Percentiles rank a stretch among this genome's conserved stretches.
phyloP scores from a whole-genome alignment of 2,888 invertebrate species.

The Endotricha flammealis region DNA sequence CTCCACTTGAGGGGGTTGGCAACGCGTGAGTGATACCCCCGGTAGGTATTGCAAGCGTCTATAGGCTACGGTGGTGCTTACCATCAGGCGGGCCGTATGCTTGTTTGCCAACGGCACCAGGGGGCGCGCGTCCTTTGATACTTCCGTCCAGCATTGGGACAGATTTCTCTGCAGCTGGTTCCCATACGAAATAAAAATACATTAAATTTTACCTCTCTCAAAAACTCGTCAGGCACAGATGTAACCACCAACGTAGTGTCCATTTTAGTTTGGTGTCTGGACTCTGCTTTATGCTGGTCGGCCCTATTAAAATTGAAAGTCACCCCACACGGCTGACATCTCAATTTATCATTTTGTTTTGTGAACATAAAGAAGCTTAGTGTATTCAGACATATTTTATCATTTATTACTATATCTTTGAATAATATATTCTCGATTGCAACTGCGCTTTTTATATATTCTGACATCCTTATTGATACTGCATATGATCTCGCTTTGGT shows the following conservation, averaged over 20 bases:
- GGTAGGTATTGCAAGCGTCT: too few relatives aligned
- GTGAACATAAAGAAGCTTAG: slow-evolving; percentile 24
- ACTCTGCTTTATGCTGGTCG: slow-evolving; percentile 14
- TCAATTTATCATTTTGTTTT: not conserved
- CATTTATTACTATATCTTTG: slow-evolving; percentile 31
- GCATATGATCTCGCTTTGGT: not conserved
- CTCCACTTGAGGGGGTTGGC: too few relatives aligned
- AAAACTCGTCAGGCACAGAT: slow-evolving; percentile 34
- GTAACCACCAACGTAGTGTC: slow-evolving; percentile 20
- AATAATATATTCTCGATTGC: slow-evolving; percentile 13
- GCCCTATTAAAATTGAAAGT: slow-evolving; percentile 8
- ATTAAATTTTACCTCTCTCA: slow-evolving; percentile 52
- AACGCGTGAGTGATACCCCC: too few relatives aligned
- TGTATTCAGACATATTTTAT: slow-evolving; percentile 26
- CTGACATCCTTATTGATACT: slow-evolving; percentile 1
- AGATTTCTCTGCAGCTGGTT: too few relatives aligned
- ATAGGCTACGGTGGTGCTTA: too few relatives aligned
- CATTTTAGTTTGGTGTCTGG: not conserved
- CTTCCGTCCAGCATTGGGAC: too few relatives aligned
- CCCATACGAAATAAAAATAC: too few relatives aligned
- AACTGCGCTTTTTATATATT: slow-evolving; percentile 17
- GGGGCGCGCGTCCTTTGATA: too few relatives aligned
- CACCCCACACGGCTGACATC: slow-evolving; percentile 25
- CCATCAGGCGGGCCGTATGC: too few relatives aligned
- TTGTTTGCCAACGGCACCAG: too few relatives aligned